Base-by-base conservation (phyloP, 2,113 vertebrate species). In the Eptesicus fuscus region DNA sequence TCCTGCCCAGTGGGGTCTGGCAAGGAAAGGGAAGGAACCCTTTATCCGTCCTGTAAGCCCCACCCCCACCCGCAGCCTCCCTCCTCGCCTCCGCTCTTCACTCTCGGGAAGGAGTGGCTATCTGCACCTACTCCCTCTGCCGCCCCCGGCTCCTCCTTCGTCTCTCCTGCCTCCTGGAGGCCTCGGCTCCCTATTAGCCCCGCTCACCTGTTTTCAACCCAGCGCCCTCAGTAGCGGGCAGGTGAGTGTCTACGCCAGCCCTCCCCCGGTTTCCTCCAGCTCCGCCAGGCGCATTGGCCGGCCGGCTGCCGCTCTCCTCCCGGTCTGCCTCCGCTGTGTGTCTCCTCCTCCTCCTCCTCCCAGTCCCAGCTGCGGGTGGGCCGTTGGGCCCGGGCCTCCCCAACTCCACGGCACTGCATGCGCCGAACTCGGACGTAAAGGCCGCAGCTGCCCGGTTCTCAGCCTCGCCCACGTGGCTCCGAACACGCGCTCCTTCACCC, bases 251-350 rank as follows among this genome's bases (percentile, higher is more conserved):
- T 42, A 42, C 42, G 6, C 42, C 3, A 4, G 14, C 2, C 49
- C 6, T 6, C 2, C 1, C 1, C 0, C 32, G 76, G 47, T 80
- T 80, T 32, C 69, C 53, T 69, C 83, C 53, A 22, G 47, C 22
- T 79, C 14, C 44, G 0, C 20, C 5, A 0, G 2, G 14, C 11
- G 18, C 4, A 2, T 1, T 14, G 51, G 28, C 0, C 18, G 51
- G 28, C 0, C 13, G 11, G 1, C 76, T 4, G 1, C 2, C 42
- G 0, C 20, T 37, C 37, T 17, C 25, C 11, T 20, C 4, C 35
- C 47, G 3, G 7, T 13, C 17, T 16, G 25, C 32, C 22, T 23
- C 14, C 2, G 0, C 17, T 13, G 0, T 23, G 37, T 37, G 37
- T 53, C 2, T 18, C 7, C 83, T 42, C 9, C 63, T 16, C 30